Conservation (phyloP, 2,113 vertebrate genomes). For the Forbesichthys papilliferus region DNA sequence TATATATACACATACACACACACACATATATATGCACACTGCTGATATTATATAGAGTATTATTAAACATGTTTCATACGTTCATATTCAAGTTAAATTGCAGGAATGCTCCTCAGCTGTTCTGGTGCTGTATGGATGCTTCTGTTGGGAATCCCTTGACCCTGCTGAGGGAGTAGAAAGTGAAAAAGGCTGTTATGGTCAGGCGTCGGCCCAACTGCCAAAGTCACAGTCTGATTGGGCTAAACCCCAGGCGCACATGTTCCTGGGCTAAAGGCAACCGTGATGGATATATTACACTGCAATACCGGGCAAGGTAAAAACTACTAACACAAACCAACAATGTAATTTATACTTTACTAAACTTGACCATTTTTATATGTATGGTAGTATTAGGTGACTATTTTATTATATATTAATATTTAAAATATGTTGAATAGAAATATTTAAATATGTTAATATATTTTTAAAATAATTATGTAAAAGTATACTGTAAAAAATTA, state of each 20-base stretch:
- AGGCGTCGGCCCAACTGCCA: slow-evolving; percentile 52
- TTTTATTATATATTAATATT: too few relatives aligned
- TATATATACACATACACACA: too few relatives aligned
- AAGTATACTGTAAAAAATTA: not conserved
- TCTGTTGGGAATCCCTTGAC: slow-evolving; percentile 63
- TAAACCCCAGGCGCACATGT: slow-evolving; percentile 47
- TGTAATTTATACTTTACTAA: not conserved
- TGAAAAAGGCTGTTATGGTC: slow-evolving; percentile 66
- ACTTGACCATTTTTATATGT: not conserved
- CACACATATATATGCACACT: too few relatives aligned
- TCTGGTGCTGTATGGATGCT: slow-evolving; percentile 57
- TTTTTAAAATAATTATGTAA: too few relatives aligned
- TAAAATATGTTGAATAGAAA: too few relatives aligned
- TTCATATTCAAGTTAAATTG: slow-evolving; percentile 22
- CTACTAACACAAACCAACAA: not conserved
- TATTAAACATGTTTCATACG: not conserved
- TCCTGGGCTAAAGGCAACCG: slow-evolving; percentile 42
- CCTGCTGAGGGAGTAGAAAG: slow-evolving; percentile 57
- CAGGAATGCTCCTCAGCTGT: slow-evolving; percentile 20
- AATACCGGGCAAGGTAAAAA: slow-evolving; percentile 21
- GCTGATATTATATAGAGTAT: too few relatives aligned
- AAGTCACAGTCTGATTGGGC: slow-evolving; percentile 49
- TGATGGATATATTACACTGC: slow-evolving; percentile 45
- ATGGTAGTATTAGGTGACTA: too few relatives aligned
- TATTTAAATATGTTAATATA: too few relatives aligned